Base-by-base conservation (phyloP, 2,888 invertebrate species). In the Anoplius nigerrimus region DNA sequence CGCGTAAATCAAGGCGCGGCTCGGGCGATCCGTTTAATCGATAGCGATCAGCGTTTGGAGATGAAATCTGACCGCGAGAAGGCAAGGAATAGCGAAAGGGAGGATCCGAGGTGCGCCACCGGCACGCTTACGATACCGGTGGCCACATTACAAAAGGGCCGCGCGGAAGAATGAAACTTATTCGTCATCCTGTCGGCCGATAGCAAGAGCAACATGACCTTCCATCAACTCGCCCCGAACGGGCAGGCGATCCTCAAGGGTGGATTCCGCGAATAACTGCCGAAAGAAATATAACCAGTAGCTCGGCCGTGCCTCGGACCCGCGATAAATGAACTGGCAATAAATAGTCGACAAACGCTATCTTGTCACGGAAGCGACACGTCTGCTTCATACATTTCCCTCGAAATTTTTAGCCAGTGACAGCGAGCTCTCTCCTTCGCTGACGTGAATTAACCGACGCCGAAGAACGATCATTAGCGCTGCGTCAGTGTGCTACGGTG, bases 181-280 rank as follows among this genome's bases (percentile, higher is more conserved):
- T 78, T 76, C 76, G 76, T 79, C 78, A 74, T 78, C 54, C 78
- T 69, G 79, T 76, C 79, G 66, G 34, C 53, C 55, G 66, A 74
- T 63, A 65, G 66, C 60, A 62, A 71, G 63, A 62, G 52, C 64
- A n/a, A 43, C 65, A 51, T 63, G 48, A 16, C 57, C 53, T 73
- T 68, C 62, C 71, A 43, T 51, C 51, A 34, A 58, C 62, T 55
- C 46, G 66, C 21, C 60, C n/a, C 18, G 42, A 53, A 22, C 21
- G 55, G 58, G 27, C 60, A 51, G 64, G 34, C 53, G 64, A 34
- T 34, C 46, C 58, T 59, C 45, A 13, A 72, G 71, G 76, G 65
- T 71, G 62, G 53, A 71, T 71, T 72, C 67, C 58, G 53, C 66
- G 65, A 67, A 74, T 67, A 73, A 65, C 24, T 48, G 20, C 56